A percentile compares a stretch with the other conserved stretches of the same genome.
phyloP scores from a whole-genome alignment of 1,140 invertebrate genomes.

The Stegodyphus mimosarum region DNA sequence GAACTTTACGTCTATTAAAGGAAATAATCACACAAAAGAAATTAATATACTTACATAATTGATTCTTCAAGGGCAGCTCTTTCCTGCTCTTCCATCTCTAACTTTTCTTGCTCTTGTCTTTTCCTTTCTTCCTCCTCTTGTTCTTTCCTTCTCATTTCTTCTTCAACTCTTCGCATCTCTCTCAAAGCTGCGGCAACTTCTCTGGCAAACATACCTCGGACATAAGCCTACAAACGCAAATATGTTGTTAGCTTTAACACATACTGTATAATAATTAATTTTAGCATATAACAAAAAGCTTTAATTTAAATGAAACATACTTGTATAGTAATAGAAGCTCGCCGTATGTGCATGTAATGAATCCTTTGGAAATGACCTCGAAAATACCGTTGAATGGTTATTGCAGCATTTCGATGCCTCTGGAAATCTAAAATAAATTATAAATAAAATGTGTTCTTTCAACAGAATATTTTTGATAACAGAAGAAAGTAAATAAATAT shows the following conservation, averaged over 20 bases:
- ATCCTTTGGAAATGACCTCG: slow-evolving; percentile 87
- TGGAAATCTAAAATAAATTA: slow-evolving; percentile 73
- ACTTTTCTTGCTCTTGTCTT: slow-evolving; percentile 68
- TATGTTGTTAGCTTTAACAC: neutral
- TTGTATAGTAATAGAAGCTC: slow-evolving; percentile 90
- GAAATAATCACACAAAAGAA: neutral
- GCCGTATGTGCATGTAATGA: slow-evolving; percentile 81
- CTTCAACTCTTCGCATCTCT: slow-evolving; percentile 91
- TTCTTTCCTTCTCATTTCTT: slow-evolving; percentile 86
- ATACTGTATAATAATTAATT: neutral
- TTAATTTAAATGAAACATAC: slow-evolving; percentile 69
- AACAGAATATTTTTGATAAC: no score
- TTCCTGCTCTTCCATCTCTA: slow-evolving; percentile 59
- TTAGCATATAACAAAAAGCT: neutral
- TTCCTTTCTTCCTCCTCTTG: slow-evolving; percentile 77
- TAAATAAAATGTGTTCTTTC: no score
- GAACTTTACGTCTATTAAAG: no score
- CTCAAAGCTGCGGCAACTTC: slow-evolving; percentile 82
- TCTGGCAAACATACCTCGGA: slow-evolving; percentile 87
- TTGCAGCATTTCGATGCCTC: slow-evolving; percentile 76
- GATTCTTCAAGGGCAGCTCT: slow-evolving; percentile 48
- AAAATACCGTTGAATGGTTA: slow-evolving; percentile 87
- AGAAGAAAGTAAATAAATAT: neutral
- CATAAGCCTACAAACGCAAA: slow-evolving; percentile 71
- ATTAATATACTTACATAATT: slow-evolving; percentile 33